These are phyloP conservation scores for Enteromius paludinosus DNA, from an alignment of 2,797 vertebrate species.

Conservation along the genomic window DNA sequence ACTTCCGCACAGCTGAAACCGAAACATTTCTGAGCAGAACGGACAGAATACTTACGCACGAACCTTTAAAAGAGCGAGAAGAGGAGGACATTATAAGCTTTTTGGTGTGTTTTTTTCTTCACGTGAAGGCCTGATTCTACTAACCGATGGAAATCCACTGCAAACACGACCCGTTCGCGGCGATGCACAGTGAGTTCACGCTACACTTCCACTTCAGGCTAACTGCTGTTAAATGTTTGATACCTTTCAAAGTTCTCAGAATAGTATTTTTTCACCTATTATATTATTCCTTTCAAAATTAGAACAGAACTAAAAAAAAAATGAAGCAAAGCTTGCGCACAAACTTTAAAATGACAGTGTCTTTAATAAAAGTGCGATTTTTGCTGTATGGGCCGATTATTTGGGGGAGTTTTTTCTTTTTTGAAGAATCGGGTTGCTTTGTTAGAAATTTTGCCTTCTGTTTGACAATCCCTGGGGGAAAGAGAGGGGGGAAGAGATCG, in stretches of 20 bases:
- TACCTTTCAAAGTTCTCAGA: neutral
- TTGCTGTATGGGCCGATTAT: neutral
- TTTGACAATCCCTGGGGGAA: constrained; percentile 47
- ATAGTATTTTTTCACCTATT: neutral
- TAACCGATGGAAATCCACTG: constrained; percentile 97
- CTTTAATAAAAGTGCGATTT: neutral
- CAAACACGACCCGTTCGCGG: constrained; percentile 99
- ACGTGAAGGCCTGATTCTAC: constrained; percentile 57
- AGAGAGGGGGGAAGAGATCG: constrained; percentile 51
- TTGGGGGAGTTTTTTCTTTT: neutral
- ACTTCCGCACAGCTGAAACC: neutral
- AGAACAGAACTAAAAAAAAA: neutral
- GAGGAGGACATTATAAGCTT: constrained; percentile 13
- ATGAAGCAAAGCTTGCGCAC: neutral
- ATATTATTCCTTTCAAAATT: neutral
- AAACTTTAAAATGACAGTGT: neutral
- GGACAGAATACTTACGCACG: constrained; percentile 7
- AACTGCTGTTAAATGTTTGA: neutral
- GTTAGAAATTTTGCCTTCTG: constrained; percentile 36
- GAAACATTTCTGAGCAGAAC: neutral
- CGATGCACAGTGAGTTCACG: constrained; percentile 96
- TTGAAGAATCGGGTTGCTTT: constrained; percentile 13
- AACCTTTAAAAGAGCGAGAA: constrained; percentile 10
- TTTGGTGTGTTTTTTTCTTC: constrained; percentile 27
- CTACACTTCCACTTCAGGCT: constrained; percentile 67